Evolutionary conservation across 2,113 vertebrate genomes (phyloP), one percentile per base, ranked within the genome.

Genomic region (Bufo gargarizans): DNA sequence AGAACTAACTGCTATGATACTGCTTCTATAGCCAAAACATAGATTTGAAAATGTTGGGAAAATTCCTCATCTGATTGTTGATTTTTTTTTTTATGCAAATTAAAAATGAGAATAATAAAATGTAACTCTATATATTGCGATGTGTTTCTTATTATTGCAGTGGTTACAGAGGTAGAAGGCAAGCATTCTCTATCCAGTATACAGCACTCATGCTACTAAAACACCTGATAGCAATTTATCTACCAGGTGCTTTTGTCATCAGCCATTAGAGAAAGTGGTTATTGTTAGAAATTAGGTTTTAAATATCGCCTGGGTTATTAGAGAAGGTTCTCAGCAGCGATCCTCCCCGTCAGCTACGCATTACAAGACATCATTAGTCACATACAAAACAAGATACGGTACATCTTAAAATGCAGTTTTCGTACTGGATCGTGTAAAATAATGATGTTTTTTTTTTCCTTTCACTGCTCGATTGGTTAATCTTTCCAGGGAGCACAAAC

Each of bases 281-380:
- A 53, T 50, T 50, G 20, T 69, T 69, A 69, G 69, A 47, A 67
- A 69, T 53, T 65, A 83, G 59, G 59, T 13, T 50, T 49, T 65
- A 82, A 47, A 20, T 50, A 47, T 45, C 2, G 19, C 63, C 56
- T 65, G 6, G 6, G 45, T 50, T 83, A 50, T 67, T 67, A 67
- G 79, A 82, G 33, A 59, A 19, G 33, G 45, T 59, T 58, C 8
- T 14, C 13, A 12, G 58, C 33, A 45, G 80, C 19, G 9, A 53
- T 83, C 33, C 78, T 81, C 22, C 77, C 78, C 56, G 16, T 81
- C 61, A 67, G 81, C 19, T 61, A 12, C 2, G 19, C 19, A 7
- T 83, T 50, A 67, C 43, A 83, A 20, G 53, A 50, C 81, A 67
- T 83, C 61, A 83, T 83, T 83, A 83, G 81, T 67, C 81, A 67